Evolutionary conservation across 2,888 invertebrate species (phyloP), one percentile per base, ranked within the genome.

Genomic region (Endomychus coccineus): DNA sequence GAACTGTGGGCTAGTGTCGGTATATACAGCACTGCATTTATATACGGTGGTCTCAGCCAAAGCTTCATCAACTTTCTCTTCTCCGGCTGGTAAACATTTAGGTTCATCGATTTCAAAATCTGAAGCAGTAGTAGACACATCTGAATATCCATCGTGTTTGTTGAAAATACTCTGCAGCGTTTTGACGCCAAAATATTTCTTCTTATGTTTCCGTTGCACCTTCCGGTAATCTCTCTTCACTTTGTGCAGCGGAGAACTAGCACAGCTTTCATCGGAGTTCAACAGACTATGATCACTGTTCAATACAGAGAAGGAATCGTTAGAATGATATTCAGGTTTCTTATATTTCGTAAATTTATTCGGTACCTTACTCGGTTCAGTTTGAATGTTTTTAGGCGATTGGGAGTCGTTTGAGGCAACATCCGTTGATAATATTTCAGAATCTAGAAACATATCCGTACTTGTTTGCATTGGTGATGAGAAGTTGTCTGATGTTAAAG

Each of bases 161-260:
- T 59, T 64, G 48, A 69, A 69, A 43, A 67, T 68, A 36, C 62
- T 64, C 30, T 65, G 66, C 13, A 66, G 46, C 3, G 67, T 63
- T 51, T 66, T 70, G 55, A 75, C 75, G 55, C 69, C 71, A 63
- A 71, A 68, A 24, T 67, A 58, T 43, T 60, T 62, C 66, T 73
- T 63, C 66, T 58, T 69, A 47, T 42, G 56, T 47, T 52, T 61
- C 66, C 53, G 55, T 25, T 71, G 68, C 47, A 69, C 67, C 59
- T 71, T 71, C 38, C 65, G 65, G 40, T 62, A 62, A 34, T 61
- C 64, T 14, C 61, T 55, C 31, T 68, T 66, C 1, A 65, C 58
- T 50, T 70, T 65, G 59, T 74, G 74, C 34, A 75, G 67, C 6
- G 76, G 75, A 44, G 75, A 74, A 48, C 74, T 73, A 41, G 62